These are phyloP conservation scores for Hirundichthys speculiger DNA, from an alignment of 2,113 vertebrate species.

Conservation along the genomic window DNA sequence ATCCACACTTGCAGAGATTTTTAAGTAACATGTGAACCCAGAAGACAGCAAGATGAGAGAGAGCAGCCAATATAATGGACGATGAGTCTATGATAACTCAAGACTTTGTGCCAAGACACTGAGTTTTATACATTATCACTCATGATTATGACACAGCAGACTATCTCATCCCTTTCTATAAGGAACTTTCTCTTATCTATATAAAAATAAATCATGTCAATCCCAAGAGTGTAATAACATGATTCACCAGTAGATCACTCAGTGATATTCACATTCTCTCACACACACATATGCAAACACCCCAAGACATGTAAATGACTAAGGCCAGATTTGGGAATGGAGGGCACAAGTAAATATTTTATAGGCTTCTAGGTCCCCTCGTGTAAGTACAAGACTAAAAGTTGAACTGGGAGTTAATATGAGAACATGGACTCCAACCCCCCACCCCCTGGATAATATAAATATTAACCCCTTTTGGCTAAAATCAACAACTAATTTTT, in stretches of 20 bases:
- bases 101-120: slow-evolving; percentile 53
- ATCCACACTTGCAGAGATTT: slow-evolving; percentile 30
- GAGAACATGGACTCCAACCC: slow-evolving; percentile 52
- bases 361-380: slow-evolving; percentile 73
- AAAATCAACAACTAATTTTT: slow-evolving; percentile 38
- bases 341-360: slow-evolving; percentile 75
- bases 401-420: slow-evolving; percentile 52
- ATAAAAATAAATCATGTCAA: slow-evolving; percentile 82
- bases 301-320: slow-evolving; percentile 74
- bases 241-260: slow-evolving; percentile 50
- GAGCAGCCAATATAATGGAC: slow-evolving; percentile 4
- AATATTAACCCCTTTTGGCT: slow-evolving; percentile 21
- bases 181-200: slow-evolving; percentile 69
- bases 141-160: slow-evolving; percentile 62
- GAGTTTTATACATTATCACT: slow-evolving; percentile 42
- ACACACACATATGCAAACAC: slow-evolving; percentile 39
- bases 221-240: slow-evolving; percentile 66
- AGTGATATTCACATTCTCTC: slow-evolving; percentile 47
- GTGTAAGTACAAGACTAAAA: slow-evolving; percentile 69
- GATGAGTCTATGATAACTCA: slow-evolving; percentile 27
- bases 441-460: slow-evolving; percentile 35
- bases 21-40: slow-evolving; percentile 17
- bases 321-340: slow-evolving; percentile 82
- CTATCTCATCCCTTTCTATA: slow-evolving; percentile 62
- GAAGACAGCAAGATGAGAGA: slow-evolving; percentile 40